Conservation (phyloP, 2,888 invertebrate species). For the Conus canariensis region DNA sequence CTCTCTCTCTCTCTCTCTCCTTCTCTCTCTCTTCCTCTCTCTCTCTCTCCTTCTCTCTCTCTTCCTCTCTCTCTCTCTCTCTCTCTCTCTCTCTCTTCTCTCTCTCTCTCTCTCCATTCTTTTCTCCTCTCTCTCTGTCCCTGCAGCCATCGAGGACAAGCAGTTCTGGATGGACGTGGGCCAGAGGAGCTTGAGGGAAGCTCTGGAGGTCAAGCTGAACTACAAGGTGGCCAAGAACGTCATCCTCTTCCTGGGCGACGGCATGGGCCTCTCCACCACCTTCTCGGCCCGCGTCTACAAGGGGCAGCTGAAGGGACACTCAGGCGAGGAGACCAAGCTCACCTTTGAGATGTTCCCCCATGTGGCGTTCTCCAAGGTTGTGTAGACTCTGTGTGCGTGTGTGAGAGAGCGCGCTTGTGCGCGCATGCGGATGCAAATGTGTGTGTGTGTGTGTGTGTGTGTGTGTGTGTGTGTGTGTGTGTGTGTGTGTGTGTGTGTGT, state of each 20-base stretch:
- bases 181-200: conserved; percentile 80
- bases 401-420: neutral
- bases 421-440: neutral
- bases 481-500: neutral
- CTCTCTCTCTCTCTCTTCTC: neutral
- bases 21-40: no score
- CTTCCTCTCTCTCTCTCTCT: neutral
- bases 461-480: neutral
- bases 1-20: no score
- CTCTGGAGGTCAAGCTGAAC: conserved; percentile 81
- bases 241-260: conserved; percentile 75
- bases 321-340: conserved; percentile 85
- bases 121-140: neutral
- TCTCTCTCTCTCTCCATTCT: neutral
- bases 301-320: conserved; percentile 61
- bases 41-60: neutral
- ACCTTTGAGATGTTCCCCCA: conserved; percentile 87
- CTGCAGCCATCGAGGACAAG: neutral
- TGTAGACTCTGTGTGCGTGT: neutral
- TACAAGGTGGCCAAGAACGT: conserved; percentile 72
- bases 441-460: no score
- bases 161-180: conserved; percentile 65
- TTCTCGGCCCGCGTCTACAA: conserved; percentile 69
- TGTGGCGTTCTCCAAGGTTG: conserved; percentile 84
- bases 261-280: conserved; percentile 81